Evolutionary conservation across 2,888 invertebrate species (phyloP), one percentile per base, ranked within the genome.

Genomic region (Nephrotoma flavescens): DNA sequence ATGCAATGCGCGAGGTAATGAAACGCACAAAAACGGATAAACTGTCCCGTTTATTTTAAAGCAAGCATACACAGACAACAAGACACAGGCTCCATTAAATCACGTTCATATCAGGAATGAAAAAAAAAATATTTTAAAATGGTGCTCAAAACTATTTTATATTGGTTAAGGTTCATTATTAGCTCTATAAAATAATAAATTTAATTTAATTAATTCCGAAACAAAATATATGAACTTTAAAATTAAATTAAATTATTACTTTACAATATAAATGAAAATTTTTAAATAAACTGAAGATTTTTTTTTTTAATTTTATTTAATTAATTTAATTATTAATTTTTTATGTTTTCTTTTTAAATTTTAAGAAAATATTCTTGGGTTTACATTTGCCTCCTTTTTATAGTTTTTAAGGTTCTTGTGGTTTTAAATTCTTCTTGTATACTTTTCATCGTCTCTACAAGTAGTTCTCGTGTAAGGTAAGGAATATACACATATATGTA

Each of bases 1-100:
- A 92, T 89, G 91, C 92, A 87, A 90, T 94, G 83, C 90, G 90
- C 71, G 91, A 92, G 87, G 88, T 93, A 89, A 89, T 93, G 88
- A 89, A 89, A 41, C 88, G 88, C 31, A 89, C 89, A 6, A 87
- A 88, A 85, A 89, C 89, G 5, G 88, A 85, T 6, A 83, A 45
- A 42, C 44, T 86, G 7, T 84, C 84, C 12, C 84, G 41, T n/a
- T 42, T 42, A 42, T 84, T n/a, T 42, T 42, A 42, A 84, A 84
- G 4, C n/a, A 31, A 31, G 6, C 11, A 44, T 0, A 31, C 71
- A 31, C 31, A 47, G 2, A 47, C n/a, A 12, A 44, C 0, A 6
- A 44, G 31, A 44, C 44, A 44, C 12, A 12, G 12, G 12, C 47
- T 52, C 15, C 3, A 52, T 52, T 15, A 15, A 15, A 7, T 31